Evolutionary conservation across 2,113 vertebrate species (phyloP).

Genomic region (Malaclemys terrapin): DNA sequence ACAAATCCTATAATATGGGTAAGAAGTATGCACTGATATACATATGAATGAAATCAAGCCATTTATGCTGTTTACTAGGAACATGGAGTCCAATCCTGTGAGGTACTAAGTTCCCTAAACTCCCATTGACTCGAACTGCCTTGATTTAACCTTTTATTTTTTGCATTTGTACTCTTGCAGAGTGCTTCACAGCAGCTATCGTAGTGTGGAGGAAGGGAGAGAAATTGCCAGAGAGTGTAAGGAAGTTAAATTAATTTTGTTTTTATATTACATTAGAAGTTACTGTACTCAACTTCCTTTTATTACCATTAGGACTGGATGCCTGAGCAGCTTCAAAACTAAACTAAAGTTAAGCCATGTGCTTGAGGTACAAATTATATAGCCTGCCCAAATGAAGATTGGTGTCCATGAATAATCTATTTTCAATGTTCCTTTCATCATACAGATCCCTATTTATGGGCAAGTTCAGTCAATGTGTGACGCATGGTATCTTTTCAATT

Average conservation of each 20-base stretch:
- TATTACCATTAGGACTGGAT: neutral
- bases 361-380: neutral
- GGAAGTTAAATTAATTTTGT: neutral
- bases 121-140: accelerated
- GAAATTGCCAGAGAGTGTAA: neutral
- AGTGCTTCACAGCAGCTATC: neutral
- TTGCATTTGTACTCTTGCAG: neutral
- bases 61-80: neutral
- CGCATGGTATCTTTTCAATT: neutral
- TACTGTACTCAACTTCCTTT: neutral
- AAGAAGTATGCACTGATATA: neutral
- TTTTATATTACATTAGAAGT: neutral
- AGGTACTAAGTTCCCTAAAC: neutral
- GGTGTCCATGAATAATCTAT: neutral
- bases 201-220: neutral
- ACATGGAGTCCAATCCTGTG: neutral
- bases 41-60: neutral
- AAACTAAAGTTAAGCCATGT: neutral
- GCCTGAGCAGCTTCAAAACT: neutral
- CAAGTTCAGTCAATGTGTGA: neutral
- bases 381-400: neutral
- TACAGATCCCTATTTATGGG: neutral
- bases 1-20: neutral
- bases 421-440: neutral
- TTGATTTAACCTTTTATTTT: neutral